A percentile compares a stretch with the other conserved stretches of the same genome.
Conservation (phyloP, 2,113 vertebrate species). For the Dasyornis broadbenti region DNA sequence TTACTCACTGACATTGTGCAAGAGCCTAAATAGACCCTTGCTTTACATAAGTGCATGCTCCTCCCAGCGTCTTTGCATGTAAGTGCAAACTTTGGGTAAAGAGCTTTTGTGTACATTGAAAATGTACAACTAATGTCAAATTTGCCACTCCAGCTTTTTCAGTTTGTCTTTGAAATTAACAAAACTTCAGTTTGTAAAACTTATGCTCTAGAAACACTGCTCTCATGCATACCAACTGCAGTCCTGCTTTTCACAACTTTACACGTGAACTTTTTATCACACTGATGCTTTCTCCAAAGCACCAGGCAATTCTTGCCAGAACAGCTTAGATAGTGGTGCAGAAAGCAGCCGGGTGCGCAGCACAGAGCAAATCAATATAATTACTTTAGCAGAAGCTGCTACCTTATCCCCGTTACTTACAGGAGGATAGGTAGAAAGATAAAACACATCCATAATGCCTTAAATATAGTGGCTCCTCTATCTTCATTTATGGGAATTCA, state of each 20-base stretch:
- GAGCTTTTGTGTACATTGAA: background rate
- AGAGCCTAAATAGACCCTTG: background rate
- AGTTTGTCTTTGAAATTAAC: background rate
- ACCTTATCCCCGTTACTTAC: background rate
- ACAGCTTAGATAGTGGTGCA: background rate
- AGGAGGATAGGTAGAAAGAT: background rate
- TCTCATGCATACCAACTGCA: background rate
- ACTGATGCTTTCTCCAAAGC: background rate
- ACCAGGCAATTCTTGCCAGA: background rate
- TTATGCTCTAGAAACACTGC: background rate
- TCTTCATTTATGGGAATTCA: constrained; percentile 57
- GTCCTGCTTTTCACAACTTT: background rate
- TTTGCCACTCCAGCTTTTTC: background rate
- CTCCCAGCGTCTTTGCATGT: background rate
- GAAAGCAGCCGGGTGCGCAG: background rate
- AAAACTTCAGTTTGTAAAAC: background rate
- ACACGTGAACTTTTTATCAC: background rate
- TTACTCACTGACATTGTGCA: background rate
- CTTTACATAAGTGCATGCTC: background rate
- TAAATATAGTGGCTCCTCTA: background rate
- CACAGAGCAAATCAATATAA: background rate
- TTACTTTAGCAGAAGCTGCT: background rate
- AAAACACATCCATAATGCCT: background rate
- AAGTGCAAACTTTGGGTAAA: background rate
- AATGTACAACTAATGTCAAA: background rate